Percentiles rank a stretch among this genome's conserved stretches.
These are phyloP conservation scores for Abrostola triplasia DNA, from an alignment of 2,888 invertebrate species.

Conservation along the genomic window DNA sequence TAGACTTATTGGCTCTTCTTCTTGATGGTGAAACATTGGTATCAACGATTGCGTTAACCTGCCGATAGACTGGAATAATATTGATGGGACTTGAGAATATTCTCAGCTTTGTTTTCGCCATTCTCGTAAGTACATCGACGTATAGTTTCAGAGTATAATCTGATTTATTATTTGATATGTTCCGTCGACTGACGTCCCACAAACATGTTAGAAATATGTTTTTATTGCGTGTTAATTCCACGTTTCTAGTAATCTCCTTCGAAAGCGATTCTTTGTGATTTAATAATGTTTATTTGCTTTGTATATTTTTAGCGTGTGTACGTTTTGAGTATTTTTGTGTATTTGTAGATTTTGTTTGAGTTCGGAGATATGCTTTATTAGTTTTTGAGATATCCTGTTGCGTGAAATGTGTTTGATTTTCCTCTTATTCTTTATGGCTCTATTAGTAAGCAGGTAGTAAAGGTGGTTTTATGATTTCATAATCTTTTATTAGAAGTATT, in stretches of 20 bases:
- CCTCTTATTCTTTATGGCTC: background rate
- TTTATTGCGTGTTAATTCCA: constrained; percentile 63
- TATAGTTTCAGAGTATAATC: constrained; percentile 47
- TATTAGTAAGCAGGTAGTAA: background rate
- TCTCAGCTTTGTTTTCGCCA: constrained; percentile 42
- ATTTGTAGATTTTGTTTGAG: constrained; percentile 42
- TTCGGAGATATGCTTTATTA: constrained; percentile 32
- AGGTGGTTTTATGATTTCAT: background rate
- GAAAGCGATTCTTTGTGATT: constrained; percentile 44
- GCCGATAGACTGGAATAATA: constrained; percentile 51
- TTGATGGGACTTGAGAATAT: constrained; percentile 49
- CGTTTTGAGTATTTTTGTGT: constrained; percentile 45
- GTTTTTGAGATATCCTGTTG: constrained; percentile 39
- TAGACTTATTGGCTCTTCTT: constrained; percentile 48
- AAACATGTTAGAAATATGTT: constrained; percentile 55
- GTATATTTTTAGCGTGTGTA: constrained; percentile 40
- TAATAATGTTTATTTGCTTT: constrained; percentile 48
- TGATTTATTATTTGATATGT: constrained; percentile 60
- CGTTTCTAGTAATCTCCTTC: constrained; percentile 33
- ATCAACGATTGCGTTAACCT: constrained; percentile 39
- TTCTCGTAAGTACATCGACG: constrained; percentile 37
- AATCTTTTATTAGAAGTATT: background rate
- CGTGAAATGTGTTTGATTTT: constrained; percentile 17
- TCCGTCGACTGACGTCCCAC: constrained; percentile 57
- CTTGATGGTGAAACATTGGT: constrained; percentile 36